Evolutionary conservation across 1,140 invertebrate genomes (phyloP).

Genomic region (Heliothis subflexa): DNA sequence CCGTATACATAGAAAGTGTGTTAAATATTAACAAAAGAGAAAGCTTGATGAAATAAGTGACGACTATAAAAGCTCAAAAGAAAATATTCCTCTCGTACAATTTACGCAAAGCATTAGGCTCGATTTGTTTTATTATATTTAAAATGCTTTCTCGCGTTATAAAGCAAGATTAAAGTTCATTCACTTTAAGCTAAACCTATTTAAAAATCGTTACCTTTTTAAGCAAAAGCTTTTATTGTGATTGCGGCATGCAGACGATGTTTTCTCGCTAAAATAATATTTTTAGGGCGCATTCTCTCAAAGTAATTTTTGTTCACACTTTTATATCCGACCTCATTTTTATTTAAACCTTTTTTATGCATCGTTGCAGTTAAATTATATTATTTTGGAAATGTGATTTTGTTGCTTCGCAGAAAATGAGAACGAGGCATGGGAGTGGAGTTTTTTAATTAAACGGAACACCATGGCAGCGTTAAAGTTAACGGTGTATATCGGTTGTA

Average conservation of each 20-base stretch:
- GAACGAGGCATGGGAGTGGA: not conserved
- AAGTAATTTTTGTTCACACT: slow-evolving; percentile 28
- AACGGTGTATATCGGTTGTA: no score
- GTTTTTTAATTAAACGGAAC: not conserved
- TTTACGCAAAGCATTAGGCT: no score
- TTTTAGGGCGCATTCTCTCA: not conserved
- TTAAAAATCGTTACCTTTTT: not conserved
- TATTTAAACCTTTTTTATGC: slow-evolving; percentile 9
- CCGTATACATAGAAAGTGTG: no score
- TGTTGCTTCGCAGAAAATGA: not conserved
- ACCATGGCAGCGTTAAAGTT: not conserved
- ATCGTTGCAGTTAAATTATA: not conserved
- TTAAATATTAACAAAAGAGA: no score
- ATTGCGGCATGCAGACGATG: not conserved
- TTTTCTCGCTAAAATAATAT: not conserved
- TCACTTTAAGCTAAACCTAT: not conserved
- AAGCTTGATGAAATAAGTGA: no score
- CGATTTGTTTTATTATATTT: not conserved
- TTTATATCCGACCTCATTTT: not conserved
- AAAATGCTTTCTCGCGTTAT: not conserved
- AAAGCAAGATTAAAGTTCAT: not conserved
- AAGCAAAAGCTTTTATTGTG: slow-evolving; percentile 14
- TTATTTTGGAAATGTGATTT: not conserved
- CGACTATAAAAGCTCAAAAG: no score
- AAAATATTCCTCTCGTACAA: no score